Evolutionary conservation across 2,797 vertebrate species (phyloP), one percentile per base, ranked within the genome.

Genomic region (Hyperoplus lanceolatus): DNA sequence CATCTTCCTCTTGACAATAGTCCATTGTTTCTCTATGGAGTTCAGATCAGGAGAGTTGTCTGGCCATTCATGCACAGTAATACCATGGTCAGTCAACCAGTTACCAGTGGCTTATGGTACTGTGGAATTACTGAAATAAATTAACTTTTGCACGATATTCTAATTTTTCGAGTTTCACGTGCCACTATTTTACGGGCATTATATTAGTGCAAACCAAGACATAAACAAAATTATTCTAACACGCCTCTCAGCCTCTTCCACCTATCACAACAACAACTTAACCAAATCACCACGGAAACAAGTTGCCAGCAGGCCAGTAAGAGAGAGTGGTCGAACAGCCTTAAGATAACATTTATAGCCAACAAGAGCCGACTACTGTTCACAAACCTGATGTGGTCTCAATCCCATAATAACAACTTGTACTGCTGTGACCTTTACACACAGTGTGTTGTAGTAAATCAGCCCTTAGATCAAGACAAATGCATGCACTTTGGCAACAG

Each of bases 241-340:
- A 75, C 55, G 7, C 16, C 29, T 3, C 29, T 62, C 49, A 61
- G 58, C 48, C 60, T 46, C 61, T 51, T 50, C 12, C 46, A 46
- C 55, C 43, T 36, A 21, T 54, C 51, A 66, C 12, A 54, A 74
- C 18, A 62, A 51, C 38, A 74, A 36, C 15, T 74, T 21, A 13
- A 77, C 6, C 48, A 46, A 59, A 75, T 73, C 46, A 38, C 64
- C 69, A 83, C 79, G 71, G 81, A 75, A 83, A 89, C 77, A 42
- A 55, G 57, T 57, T 70, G 36, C 68, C 54, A 67, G 54, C 16
- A 51, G 51, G 69, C 13, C 78, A 59, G 36, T 29, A 56, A 15
- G 53, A 42, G 21, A 15, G 53, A 42, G 21, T 39, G 64, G 43
- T 78, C 64, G 68, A 62, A 67, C 61, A 16, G 39, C 6, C 56